phyloP scores from a whole-genome alignment of 2,797 vertebrate species.

The Aplochiton taeniatus region DNA sequence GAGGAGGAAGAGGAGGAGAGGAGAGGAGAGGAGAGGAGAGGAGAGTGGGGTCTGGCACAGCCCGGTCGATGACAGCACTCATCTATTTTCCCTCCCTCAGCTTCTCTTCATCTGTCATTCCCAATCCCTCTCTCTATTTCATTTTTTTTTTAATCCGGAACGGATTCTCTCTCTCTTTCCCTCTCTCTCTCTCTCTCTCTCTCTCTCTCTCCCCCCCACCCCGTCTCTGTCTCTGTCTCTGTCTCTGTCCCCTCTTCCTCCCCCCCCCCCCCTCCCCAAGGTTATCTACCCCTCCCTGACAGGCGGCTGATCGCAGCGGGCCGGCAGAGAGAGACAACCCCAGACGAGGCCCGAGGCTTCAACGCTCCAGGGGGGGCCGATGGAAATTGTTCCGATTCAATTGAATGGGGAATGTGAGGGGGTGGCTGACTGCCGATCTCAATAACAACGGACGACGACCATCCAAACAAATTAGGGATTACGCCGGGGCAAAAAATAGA shows the following conservation, averaged over 20 bases:
- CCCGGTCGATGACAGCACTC: constrained; percentile 48
- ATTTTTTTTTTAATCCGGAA: too few species aligned
- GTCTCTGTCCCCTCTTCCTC: too few species aligned
- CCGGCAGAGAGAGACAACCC: constrained; percentile 40
- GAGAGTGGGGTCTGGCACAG: constrained; percentile 51
- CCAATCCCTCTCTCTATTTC: too few species aligned
- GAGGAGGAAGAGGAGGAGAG: constrained; percentile 33
- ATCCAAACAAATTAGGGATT: constrained; percentile 59
- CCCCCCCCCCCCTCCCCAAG: constrained; percentile 29
- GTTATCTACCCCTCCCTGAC: constrained; percentile 65
- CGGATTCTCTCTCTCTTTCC: not conserved
- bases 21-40: constrained; percentile 22
- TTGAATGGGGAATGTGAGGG: constrained; percentile 55
- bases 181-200: constrained; percentile 25
- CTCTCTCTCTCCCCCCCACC: constrained; percentile 21
- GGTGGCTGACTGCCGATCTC: constrained; percentile 53
- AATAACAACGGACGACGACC: constrained; percentile 53
- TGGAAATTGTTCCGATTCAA: constrained; percentile 65
- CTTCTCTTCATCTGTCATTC: constrained; percentile 25
- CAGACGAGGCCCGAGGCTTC: too few species aligned
- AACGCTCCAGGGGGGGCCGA: too few species aligned
- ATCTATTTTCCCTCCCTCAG: constrained; percentile 29
- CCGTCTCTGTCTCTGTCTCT: constrained; percentile 21
- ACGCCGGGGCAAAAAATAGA: constrained; percentile 51
- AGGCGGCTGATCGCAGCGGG: constrained; percentile 49